Conservation (phyloP, 2,888 invertebrate genomes). For the Scotopteryx bipunctaria region DNA sequence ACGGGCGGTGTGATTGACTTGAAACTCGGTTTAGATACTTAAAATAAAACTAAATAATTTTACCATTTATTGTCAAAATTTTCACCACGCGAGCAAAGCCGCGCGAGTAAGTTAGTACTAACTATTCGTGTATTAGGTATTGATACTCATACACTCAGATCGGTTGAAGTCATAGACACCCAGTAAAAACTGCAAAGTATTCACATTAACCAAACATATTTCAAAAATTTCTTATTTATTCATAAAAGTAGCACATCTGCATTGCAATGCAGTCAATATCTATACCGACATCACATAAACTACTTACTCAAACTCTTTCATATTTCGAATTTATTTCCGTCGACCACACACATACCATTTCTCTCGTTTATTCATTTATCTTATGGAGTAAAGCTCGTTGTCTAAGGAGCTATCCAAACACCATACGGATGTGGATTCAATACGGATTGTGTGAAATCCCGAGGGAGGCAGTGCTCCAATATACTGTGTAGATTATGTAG, state of each 20-base stretch:
- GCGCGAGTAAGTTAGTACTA: too few relatives aligned
- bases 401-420: slow-evolving; percentile 21
- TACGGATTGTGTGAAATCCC: slow-evolving; percentile 28
- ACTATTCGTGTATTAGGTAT: too few relatives aligned
- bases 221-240: slow-evolving; percentile 6
- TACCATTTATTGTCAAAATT: too few relatives aligned
- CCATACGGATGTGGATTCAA: slow-evolving; percentile 19
- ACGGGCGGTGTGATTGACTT: too few relatives aligned
- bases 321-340: slow-evolving; percentile 11
- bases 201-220: slow-evolving; percentile 6
- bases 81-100: too few relatives aligned
- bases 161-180: neutral
- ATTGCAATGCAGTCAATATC: slow-evolving; percentile 24
- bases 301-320: slow-evolving; percentile 1
- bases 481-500: slow-evolving; percentile 24
- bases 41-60: too few relatives aligned
- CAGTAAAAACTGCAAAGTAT: neutral
- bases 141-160: too few relatives aligned
- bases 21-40: too few relatives aligned
- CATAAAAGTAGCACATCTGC: slow-evolving; percentile 21
- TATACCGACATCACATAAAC: slow-evolving; percentile 7
- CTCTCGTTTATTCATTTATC: slow-evolving; percentile 16
- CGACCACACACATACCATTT: slow-evolving; percentile 1
- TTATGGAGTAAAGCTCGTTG: slow-evolving; percentile 19
- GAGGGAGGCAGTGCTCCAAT: slow-evolving; percentile 20